phyloP scores from a whole-genome alignment of 1,140 invertebrate species.

The Drosophila kohkoa region DNA sequence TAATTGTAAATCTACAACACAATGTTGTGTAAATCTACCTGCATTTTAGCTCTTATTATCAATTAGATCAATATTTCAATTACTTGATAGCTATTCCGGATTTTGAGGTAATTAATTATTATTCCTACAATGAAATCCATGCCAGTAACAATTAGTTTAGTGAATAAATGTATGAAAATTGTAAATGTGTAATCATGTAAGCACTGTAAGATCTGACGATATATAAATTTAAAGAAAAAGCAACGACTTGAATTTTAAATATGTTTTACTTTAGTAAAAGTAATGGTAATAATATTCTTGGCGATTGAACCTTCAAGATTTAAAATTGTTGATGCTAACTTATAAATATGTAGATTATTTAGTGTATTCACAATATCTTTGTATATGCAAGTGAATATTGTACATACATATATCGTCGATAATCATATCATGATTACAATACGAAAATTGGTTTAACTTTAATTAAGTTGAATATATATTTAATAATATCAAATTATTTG shows the following conservation, averaged over 20 bases:
- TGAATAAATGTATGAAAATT: conserved; percentile 44
- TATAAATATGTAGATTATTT: no score
- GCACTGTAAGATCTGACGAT: conserved; percentile 56
- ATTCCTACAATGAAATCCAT: conserved; percentile 66
- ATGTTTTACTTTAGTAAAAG: neutral
- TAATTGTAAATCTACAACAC: conserved; percentile 47
- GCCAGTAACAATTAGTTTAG: conserved; percentile 60
- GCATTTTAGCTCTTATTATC: conserved; percentile 37
- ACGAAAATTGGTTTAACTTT: no score
- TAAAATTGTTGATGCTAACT: no score
- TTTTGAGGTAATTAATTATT: conserved; percentile 45
- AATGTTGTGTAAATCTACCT: conserved; percentile 49
- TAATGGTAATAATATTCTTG: no score
- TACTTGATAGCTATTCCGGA: conserved; percentile 28
- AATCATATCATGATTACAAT: no score
- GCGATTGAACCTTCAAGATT: no score
- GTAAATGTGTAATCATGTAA: conserved; percentile 34
- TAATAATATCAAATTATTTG: no score
- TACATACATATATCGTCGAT: no score
- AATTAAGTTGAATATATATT: no score
- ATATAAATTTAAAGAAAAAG: conserved; percentile 44
- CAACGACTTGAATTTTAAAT: conserved; percentile 12
- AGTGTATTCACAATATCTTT: no score
- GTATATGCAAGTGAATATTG: no score
- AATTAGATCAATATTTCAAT: conserved; percentile 16